phyloP scores from a whole-genome alignment of 2,797 vertebrate species.

The Falco naumanni region DNA sequence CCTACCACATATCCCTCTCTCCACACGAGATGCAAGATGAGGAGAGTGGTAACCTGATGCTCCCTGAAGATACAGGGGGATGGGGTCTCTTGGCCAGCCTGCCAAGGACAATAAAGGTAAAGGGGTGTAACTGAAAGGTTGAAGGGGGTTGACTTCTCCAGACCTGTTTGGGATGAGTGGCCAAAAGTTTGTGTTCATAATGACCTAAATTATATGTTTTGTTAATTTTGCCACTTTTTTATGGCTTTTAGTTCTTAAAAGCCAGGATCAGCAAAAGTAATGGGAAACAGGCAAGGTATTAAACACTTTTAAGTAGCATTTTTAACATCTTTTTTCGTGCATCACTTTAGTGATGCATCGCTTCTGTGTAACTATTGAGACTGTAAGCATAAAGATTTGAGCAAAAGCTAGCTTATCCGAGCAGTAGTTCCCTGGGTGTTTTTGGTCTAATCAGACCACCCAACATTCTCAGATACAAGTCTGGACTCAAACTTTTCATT shows the following conservation, averaged over 20 bases:
- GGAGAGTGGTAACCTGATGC: constrained; percentile 49
- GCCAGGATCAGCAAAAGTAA: background rate
- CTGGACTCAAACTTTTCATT: background rate
- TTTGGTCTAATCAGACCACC: background rate
- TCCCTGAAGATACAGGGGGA: constrained; percentile 58
- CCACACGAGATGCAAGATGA: constrained; percentile 41
- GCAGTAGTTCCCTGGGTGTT: background rate
- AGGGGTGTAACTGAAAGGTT: background rate
- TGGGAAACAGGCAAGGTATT: background rate
- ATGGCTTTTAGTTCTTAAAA: background rate
- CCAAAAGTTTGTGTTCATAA: background rate
- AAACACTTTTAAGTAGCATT: background rate
- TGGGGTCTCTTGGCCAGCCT: constrained; percentile 54
- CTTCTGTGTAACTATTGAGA: background rate
- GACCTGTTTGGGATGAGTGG: background rate
- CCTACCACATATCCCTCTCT: constrained; percentile 51
- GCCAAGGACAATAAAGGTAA: constrained; percentile 24
- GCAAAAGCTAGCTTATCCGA: background rate
- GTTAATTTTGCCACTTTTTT: background rate
- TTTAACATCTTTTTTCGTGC: background rate
- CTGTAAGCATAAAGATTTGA: background rate
- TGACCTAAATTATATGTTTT: background rate
- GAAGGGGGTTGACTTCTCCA: background rate
- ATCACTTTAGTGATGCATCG: background rate
- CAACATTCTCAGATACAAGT: background rate